Evolutionary conservation across 2,888 invertebrate genomes (phyloP).

Genomic region (Limnephilus marmoratus): DNA sequence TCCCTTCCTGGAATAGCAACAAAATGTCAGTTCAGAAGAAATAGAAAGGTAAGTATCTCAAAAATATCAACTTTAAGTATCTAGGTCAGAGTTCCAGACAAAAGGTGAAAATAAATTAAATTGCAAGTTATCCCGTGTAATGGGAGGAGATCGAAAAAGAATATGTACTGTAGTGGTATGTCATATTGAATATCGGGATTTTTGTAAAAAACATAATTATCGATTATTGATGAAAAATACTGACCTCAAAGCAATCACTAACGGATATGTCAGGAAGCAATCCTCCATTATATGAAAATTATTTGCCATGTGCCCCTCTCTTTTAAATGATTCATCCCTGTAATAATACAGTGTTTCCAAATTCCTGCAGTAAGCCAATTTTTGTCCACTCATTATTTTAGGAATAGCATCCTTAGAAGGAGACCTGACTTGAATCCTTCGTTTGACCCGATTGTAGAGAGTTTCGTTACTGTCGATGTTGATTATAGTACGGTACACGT

Average conservation of each 20-base stretch:
- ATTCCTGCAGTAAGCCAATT: slow-evolving; percentile 51
- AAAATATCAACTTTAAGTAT: background rate
- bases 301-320: background rate
- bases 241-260: slow-evolving; percentile 50
- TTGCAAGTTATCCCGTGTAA: background rate
- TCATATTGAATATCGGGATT: background rate
- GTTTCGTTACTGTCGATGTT: slow-evolving; percentile 47
- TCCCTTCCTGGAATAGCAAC: slow-evolving; percentile 54
- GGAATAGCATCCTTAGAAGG: slow-evolving; percentile 38
- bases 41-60: background rate
- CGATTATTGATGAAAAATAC: background rate
- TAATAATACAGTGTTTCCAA: slow-evolving; percentile 41
- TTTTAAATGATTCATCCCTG: background rate
- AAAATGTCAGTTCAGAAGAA: background rate
- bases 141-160: background rate
- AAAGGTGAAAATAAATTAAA: too few relatives aligned
- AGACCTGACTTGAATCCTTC: slow-evolving; percentile 32
- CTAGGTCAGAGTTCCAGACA: too few relatives aligned
- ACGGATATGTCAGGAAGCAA: slow-evolving; percentile 52
- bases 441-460: slow-evolving; percentile 32
- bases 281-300: slow-evolving; percentile 54
- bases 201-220: background rate
- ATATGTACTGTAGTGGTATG: background rate
- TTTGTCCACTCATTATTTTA: slow-evolving; percentile 43
- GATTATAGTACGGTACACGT: slow-evolving; percentile 24